Percentiles rank a stretch among this genome's conserved stretches.
Evolutionary conservation across 2,888 invertebrate genomes (phyloP).

Genomic region (Nomada fabriciana): DNA sequence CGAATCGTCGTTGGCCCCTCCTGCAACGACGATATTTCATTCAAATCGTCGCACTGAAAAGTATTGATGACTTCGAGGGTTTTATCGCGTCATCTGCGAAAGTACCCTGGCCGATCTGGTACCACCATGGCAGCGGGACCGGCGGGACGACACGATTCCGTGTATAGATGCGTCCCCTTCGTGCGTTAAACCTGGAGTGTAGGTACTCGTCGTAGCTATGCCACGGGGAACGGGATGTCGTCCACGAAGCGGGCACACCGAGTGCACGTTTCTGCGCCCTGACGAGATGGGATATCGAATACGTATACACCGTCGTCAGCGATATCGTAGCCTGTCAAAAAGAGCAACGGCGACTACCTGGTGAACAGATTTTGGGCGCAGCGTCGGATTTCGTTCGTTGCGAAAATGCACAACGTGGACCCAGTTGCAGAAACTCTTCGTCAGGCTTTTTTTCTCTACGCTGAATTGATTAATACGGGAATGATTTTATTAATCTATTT

Average conservation of each 20-base stretch:
- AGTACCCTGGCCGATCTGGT: slow-evolving; percentile 56
- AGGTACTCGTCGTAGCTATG: slow-evolving; percentile 1
- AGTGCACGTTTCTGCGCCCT: slow-evolving; percentile 3
- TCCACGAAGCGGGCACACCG: slow-evolving; percentile 1
- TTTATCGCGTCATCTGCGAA: slow-evolving; percentile 75
- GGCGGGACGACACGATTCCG: slow-evolving; percentile 9
- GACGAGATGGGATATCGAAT: slow-evolving; percentile 35
- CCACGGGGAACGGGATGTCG: slow-evolving; percentile 42
- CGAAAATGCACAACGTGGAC: slow-evolving; percentile 57
- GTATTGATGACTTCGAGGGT: slow-evolving; percentile 74
- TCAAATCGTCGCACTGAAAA: slow-evolving; percentile 74
- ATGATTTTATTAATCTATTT: too few relatives aligned
- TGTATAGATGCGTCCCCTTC: slow-evolving; percentile 28
- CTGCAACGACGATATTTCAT: slow-evolving; percentile 71
- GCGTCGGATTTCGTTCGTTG: slow-evolving; percentile 56
- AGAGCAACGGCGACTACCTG: slow-evolving; percentile 42
- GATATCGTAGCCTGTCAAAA: slow-evolving; percentile 60
- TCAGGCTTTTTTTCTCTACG: slow-evolving; percentile 8
- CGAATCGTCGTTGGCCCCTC: slow-evolving; percentile 54
- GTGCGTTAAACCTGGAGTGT: slow-evolving; percentile 29
- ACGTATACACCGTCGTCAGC: slow-evolving; percentile 56
- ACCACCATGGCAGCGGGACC: slow-evolving; percentile 34
- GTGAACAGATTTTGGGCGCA: slow-evolving; percentile 43
- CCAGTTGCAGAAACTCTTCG: slow-evolving; percentile 56
- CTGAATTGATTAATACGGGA: not conserved